These are phyloP conservation scores for Falco columbarius DNA, from an alignment of 2,797 vertebrate species.

Conservation along the genomic window DNA sequence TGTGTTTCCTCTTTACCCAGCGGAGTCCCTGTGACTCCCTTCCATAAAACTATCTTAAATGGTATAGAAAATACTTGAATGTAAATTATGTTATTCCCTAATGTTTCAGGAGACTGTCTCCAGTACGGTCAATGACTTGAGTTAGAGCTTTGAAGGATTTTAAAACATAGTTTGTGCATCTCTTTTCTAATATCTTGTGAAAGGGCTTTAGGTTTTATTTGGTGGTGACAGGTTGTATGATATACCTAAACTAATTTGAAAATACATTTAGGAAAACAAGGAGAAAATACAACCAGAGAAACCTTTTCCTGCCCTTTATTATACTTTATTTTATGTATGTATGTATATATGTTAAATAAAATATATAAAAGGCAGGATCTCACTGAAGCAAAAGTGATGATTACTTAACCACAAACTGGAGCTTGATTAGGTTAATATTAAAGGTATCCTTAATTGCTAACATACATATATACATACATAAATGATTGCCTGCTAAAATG, in stretches of 20 bases:
- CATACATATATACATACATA: background rate
- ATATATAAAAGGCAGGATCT: background rate
- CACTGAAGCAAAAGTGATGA: constrained; percentile 13
- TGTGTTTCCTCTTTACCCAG: background rate
- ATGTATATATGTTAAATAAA: background rate
- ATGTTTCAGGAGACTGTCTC: background rate
- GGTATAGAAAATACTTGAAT: background rate
- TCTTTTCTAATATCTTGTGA: background rate
- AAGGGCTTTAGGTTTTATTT: background rate
- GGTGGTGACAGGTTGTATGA: background rate
- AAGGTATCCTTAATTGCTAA: constrained; percentile 49
- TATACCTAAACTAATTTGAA: background rate
- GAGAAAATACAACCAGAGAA: background rate
- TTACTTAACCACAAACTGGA: constrained; percentile 25
- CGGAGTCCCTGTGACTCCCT: background rate
- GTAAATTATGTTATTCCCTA: background rate
- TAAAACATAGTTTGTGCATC: background rate
- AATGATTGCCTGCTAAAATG: constrained; percentile 39
- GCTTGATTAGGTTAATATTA: constrained; percentile 62
- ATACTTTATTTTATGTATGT: background rate
- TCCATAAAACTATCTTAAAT: background rate
- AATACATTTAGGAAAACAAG: background rate
- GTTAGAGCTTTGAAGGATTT: background rate
- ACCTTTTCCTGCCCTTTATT: background rate
- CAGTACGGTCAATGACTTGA: background rate